These are phyloP conservation scores for Drosophila chauvacae DNA, from an alignment of 1,140 invertebrate species.

Conservation along the genomic window DNA sequence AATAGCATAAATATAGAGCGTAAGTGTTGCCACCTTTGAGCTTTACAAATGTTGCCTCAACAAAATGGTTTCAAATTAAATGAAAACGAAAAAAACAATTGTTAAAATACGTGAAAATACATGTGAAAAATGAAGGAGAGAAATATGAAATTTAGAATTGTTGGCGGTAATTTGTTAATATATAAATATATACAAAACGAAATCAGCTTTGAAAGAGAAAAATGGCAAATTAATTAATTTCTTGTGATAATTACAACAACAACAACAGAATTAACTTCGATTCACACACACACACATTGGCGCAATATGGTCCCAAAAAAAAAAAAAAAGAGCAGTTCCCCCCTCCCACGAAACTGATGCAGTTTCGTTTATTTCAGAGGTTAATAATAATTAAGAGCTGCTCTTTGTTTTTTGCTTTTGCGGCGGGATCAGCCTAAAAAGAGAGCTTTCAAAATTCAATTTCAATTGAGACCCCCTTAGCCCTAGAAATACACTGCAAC, in stretches of 20 bases:
- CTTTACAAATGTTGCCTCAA: slow-evolving; percentile 83
- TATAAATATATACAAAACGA: slow-evolving; percentile 36
- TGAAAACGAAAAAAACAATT: slow-evolving; percentile 61
- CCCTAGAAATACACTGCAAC: slow-evolving; percentile 39
- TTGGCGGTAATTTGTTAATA: slow-evolving; percentile 70
- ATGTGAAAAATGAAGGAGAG: slow-evolving; percentile 4
- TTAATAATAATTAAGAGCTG: background rate
- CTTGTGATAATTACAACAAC: slow-evolving; percentile 74
- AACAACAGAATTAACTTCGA: slow-evolving; percentile 59
- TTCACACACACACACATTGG: slow-evolving; percentile 42
- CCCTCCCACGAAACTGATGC: slow-evolving; percentile 45
- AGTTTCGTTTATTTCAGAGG: slow-evolving; percentile 41
- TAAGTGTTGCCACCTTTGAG: slow-evolving; percentile 82
- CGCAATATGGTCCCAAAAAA: background rate
- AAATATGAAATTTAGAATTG: slow-evolving; percentile 53
- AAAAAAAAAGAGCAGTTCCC: slow-evolving; percentile 13
- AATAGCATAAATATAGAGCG: slow-evolving; percentile 33
- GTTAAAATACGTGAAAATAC: slow-evolving; percentile 28
- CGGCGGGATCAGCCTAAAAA: slow-evolving; percentile 28
- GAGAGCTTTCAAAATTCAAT: slow-evolving; percentile 69
- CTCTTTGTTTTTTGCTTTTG: slow-evolving; percentile 2
- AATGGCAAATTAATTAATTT: slow-evolving; percentile 73
- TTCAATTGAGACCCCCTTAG: slow-evolving; percentile 55
- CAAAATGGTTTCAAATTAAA: slow-evolving; percentile 71
- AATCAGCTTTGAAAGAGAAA: slow-evolving; percentile 23